A percentile compares a stretch with the other conserved stretches of the same genome.
Conservation (phyloP, 2,113 vertebrate species). For the Polypterus senegalus region DNA sequence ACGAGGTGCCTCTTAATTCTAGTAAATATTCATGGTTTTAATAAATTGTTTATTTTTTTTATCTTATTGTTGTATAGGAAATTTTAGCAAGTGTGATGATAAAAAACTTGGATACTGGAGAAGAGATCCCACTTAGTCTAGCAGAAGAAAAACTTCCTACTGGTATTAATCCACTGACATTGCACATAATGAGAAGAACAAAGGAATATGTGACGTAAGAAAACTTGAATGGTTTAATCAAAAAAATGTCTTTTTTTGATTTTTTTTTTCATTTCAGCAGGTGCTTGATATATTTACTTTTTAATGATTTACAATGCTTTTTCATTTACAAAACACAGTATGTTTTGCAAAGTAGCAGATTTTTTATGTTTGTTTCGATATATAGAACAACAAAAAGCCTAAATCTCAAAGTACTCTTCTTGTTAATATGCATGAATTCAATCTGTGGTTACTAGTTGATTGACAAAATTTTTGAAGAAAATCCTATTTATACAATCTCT, state of each 20-base stretch:
- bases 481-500: no score
- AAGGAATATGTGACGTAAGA: conserved; percentile 94
- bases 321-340: no score
- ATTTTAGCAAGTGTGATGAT: conserved; percentile 98
- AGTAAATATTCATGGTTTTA: no score
- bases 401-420: no score
- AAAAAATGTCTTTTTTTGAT: neutral
- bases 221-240: neutral
- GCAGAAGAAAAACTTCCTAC: conserved; percentile 93
- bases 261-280: neutral
- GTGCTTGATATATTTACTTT: no score
- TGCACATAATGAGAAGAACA: conserved; percentile 97
- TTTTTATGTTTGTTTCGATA: no score
- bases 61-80: conserved; percentile 56
- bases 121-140: conserved; percentile 93
- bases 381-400: no score
- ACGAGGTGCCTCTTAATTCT: neutral
- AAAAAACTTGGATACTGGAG: conserved; percentile 96
- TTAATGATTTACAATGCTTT: no score
- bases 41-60: neutral
- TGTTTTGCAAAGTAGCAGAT: no score
- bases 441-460: no score
- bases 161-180: conserved; percentile 91
- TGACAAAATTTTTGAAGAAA: no score
- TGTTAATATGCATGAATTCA: no score